Evolutionary conservation across 2,797 vertebrate species (phyloP), one percentile per base, ranked within the genome.

Genomic region (Threskiornis aethiopicus): DNA sequence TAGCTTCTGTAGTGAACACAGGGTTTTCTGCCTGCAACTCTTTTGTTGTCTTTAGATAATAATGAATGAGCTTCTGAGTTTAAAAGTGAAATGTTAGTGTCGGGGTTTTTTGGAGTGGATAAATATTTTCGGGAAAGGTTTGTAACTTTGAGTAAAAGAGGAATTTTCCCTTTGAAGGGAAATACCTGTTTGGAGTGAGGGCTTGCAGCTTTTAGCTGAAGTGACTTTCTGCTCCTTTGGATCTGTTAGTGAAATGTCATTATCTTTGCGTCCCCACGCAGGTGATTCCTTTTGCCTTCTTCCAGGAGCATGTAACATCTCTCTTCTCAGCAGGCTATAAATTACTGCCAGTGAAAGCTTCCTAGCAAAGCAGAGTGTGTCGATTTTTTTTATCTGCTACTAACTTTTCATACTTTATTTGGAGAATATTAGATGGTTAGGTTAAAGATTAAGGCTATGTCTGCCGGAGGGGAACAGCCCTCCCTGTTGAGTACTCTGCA

Each of bases 211-310:
- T 70, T 29, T 73, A 90, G 22, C 31, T 81, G n/a, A 52, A 46
- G 37, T 49, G 41, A 33, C 14, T 61, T 94, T 69, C 31, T 83
- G 24, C 26, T 67, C 6, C 18, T 62, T 67, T 65, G 14, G 7
- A 49, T 70, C 14, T 67, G 11, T 75, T 24, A 71, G 16, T 42
- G 54, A 91, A 86, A 79, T 80, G 52, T 21, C 6, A 7, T 51
- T 73, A 46, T 75, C 29, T 73, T 67, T 0, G 1, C n/a, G 13
- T 67, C 37, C 16, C 18, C 1, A 3, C 9, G 4, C 5, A 57
- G 16, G 31, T 44, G 21, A 52, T 72, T 61, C 19, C 64, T 79
- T 92, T 71, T 52, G 57, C 65, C 39, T 90, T 84, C 58, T 96
- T 82, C 5, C 7, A 28, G 69, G 14, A 67, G 9, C 2, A 0